A percentile compares a stretch with the other conserved stretches of the same genome.
These are phyloP conservation scores for Pantherophis guttatus DNA, from an alignment of 2,113 vertebrate genomes.

Conservation along the genomic window DNA sequence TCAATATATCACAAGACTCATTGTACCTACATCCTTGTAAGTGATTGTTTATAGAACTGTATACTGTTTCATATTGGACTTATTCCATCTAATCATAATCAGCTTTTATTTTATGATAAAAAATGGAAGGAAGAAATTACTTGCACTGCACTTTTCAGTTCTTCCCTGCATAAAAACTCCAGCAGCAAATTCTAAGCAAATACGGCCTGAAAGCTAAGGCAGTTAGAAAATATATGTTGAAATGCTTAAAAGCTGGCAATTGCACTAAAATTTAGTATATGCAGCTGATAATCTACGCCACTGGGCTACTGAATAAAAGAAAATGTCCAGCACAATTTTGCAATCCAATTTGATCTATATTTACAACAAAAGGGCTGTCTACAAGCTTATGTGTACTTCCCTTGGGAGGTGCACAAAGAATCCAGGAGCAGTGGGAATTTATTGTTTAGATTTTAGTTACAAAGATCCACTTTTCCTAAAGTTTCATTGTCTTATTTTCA, in stretches of 20 bases:
- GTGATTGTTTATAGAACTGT: constrained; percentile 11
- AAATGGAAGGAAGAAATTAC: constrained; percentile 60
- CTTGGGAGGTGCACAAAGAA: not conserved
- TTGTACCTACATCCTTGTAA: constrained; percentile 19
- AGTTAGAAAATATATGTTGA: constrained; percentile 26
- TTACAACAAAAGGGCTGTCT: not conserved
- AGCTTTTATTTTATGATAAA: constrained; percentile 45
- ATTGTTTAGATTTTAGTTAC: not conserved
- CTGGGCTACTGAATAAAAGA: not conserved
- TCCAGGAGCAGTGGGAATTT: not conserved
- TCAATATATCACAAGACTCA: constrained; percentile 19
- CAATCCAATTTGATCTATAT: not conserved
- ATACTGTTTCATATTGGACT: constrained; percentile 22
- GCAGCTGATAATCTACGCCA: not conserved
- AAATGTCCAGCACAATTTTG: not conserved
- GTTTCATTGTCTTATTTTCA: not conserved
- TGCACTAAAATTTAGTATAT: not conserved
- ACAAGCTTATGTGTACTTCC: not conserved
- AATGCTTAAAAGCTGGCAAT: constrained; percentile 11
- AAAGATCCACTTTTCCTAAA: not conserved
- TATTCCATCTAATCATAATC: constrained; percentile 46
- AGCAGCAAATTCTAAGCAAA: constrained; percentile 39
- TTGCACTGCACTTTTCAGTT: constrained; percentile 47
- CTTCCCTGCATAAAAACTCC: constrained; percentile 50
- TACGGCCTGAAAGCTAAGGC: constrained; percentile 24